These are phyloP conservation scores for Drosophila prosaltans DNA, from an alignment of 1,140 invertebrate genomes.

Conservation along the genomic window DNA sequence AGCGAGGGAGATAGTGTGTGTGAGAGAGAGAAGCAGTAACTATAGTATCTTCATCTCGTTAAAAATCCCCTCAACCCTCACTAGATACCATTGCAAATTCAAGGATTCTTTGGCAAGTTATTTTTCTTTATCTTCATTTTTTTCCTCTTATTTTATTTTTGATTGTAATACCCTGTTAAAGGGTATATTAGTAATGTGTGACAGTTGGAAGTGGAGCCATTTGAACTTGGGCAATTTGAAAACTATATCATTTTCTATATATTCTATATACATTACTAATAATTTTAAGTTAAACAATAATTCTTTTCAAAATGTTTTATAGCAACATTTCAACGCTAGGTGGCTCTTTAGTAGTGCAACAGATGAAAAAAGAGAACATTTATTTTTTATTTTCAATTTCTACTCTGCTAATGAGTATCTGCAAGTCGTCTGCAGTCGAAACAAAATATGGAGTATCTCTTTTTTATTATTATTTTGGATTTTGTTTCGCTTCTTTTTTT, in stretches of 20 bases:
- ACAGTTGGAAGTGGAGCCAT: too few species aligned
- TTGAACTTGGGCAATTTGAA: too few species aligned
- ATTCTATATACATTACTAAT: too few species aligned
- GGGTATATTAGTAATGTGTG: background rate
- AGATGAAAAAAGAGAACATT: background rate
- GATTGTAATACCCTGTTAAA: background rate
- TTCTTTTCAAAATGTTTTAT: too few species aligned
- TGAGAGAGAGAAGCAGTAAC: background rate
- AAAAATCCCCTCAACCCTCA: background rate
- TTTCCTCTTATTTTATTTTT: too few species aligned
- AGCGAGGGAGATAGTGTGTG: background rate
- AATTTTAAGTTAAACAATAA: too few species aligned
- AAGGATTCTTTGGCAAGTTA: constrained; percentile 6
- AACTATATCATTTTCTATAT: too few species aligned
- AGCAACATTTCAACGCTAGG: too few species aligned
- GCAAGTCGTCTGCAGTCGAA: background rate
- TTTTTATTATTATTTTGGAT: constrained; percentile 19
- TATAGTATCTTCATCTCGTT: constrained; percentile 1
- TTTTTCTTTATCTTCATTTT: constrained; percentile 5
- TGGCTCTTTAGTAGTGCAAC: too few species aligned
- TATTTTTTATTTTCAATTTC: too few species aligned
- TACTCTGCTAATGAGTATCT: background rate
- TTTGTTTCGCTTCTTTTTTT: constrained; percentile 14
- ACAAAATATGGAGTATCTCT: constrained; percentile 22
- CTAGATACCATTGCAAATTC: constrained; percentile 2